Evolutionary conservation across 1,140 invertebrate genomes (phyloP).

Genomic region (Bombyx mandarina): DNA sequence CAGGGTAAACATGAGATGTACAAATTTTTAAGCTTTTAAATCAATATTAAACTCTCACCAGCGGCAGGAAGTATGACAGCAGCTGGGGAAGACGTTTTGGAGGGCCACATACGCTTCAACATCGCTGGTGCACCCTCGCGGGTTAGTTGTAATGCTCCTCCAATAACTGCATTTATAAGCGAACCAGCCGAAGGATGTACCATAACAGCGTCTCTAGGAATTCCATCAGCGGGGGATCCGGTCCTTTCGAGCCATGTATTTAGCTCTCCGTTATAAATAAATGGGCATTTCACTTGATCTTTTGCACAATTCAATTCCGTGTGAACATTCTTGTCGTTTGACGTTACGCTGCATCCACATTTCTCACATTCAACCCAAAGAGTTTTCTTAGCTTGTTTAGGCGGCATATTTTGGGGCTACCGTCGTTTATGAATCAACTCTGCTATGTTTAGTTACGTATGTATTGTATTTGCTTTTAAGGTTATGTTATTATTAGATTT

Average conservation of each 20-base stretch:
- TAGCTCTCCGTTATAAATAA: conserved; percentile 34
- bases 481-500: too few relatives aligned
- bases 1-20: too few relatives aligned
- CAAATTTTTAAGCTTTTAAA: too few relatives aligned
- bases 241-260: conserved; percentile 50
- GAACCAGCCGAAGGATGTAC: conserved; percentile 47
- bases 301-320: conserved; percentile 47
- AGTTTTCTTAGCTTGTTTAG: conserved; percentile 53
- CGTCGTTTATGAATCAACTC: too few relatives aligned
- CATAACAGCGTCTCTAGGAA: conserved; percentile 43
- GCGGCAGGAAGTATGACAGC: conserved; percentile 52
- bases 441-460: too few relatives aligned
- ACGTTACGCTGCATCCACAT: conserved; percentile 49
- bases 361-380: conserved; percentile 58
- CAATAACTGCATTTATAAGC: conserved; percentile 50
- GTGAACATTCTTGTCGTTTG: conserved; percentile 52
- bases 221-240: conserved; percentile 34
- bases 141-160: conserved; percentile 39
- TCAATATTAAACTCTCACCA: conserved; percentile 24
- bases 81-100: conserved; percentile 47
- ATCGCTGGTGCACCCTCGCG: conserved; percentile 44
- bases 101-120: conserved; percentile 59
- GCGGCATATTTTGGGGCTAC: conserved; percentile 34
- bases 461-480: too few relatives aligned
- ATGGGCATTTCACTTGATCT: conserved; percentile 60